Conservation (phyloP, 2,797 vertebrate genomes). For the Sebastes flavidus region DNA sequence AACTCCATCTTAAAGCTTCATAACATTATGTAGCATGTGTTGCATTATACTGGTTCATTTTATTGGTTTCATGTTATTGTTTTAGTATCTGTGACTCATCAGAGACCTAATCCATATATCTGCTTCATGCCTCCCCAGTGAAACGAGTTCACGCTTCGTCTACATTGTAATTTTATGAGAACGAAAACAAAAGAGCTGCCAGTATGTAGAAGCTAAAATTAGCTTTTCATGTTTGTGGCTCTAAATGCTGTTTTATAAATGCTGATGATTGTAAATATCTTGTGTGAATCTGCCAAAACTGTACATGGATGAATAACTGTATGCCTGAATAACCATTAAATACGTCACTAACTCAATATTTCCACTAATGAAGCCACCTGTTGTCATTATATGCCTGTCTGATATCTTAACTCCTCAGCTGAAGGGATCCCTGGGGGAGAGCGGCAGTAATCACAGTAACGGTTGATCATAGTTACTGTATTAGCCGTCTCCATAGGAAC, state of each 20-base stretch:
- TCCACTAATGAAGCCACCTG: not conserved
- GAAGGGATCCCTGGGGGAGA: slow-evolving; percentile 40
- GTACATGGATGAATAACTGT: not conserved
- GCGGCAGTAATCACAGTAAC: slow-evolving; percentile 55
- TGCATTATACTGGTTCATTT: not conserved
- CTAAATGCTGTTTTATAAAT: not conserved
- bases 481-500: slow-evolving; percentile 73
- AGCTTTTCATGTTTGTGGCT: not conserved
- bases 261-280: not conserved
- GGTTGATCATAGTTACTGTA: slow-evolving; percentile 56
- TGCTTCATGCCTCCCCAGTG: not conserved
- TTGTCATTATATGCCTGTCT: not conserved
- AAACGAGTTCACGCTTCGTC: not conserved
- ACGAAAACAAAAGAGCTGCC: not conserved
- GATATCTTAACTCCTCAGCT: slow-evolving; percentile 11
- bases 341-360: not conserved
- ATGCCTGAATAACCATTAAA: not conserved
- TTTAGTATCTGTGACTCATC: not conserved
- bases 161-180: not conserved
- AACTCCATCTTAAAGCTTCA: not conserved
- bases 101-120: not conserved
- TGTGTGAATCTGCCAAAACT: not conserved
- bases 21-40: not conserved
- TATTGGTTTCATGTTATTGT: not conserved
- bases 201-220: not conserved